Conservation (phyloP, 2,113 vertebrate species). For the Ophthalmolycus amberensis region DNA sequence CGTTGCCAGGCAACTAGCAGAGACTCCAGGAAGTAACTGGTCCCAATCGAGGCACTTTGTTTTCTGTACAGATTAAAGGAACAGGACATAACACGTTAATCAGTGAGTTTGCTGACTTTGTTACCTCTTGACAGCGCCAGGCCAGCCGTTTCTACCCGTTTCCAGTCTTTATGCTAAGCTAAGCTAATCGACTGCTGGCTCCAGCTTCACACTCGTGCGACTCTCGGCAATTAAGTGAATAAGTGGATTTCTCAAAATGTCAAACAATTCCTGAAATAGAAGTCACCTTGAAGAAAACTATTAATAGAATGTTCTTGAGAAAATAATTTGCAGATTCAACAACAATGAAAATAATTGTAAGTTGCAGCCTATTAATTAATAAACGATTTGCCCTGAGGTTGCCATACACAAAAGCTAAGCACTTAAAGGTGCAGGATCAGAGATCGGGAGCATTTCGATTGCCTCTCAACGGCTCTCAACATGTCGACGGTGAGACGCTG, state of each 20-base stretch:
- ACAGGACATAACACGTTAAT: neutral
- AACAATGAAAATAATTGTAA: neutral
- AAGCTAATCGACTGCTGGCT: neutral
- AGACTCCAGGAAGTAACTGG: neutral
- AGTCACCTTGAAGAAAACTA: neutral
- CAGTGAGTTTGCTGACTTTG: neutral
- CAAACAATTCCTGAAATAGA: neutral
- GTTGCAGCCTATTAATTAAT: neutral
- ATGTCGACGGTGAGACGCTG: too few species aligned
- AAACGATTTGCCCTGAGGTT: neutral
- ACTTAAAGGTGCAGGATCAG: too few species aligned
- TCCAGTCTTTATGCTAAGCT: conserved; percentile 1
- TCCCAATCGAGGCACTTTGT: neutral
- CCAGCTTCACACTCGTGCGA: too few species aligned
- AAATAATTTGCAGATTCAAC: neutral
- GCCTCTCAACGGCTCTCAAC: too few species aligned
- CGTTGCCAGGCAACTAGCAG: neutral
- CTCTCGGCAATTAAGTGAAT: neutral
- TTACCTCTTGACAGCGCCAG: neutral
- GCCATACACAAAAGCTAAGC: neutral
- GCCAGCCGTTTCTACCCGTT: neutral
- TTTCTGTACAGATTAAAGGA: neutral
- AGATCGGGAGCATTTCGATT: too few species aligned
- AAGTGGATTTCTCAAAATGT: neutral
- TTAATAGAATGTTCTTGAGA: neutral